Evolutionary conservation across 2,797 vertebrate species (phyloP), one percentile per base, ranked within the genome.

Genomic region (Sebastes oblongus): DNA sequence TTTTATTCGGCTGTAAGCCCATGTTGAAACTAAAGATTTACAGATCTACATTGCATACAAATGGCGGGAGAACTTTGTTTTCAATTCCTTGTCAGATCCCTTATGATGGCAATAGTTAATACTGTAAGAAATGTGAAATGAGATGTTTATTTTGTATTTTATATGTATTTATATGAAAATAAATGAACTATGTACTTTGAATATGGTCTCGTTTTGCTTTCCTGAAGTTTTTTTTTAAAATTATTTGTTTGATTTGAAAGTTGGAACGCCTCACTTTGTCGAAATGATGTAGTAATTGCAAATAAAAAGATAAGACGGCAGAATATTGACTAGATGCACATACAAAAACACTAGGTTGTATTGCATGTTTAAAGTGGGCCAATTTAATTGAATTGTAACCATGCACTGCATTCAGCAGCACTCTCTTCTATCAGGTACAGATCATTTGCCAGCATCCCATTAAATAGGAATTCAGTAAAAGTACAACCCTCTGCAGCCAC

Each of bases 151-250:
- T 79, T 83, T 91, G 84, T 93, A 30, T 93, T 93, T 94, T 94
- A 86, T 93, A 89, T 93, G 89, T 94, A 94, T 95, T 94, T 95
- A 93, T 94, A 91, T 86, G 29, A 93, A 89, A 95, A 93, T 94
- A 94, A 95, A 94, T 89, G 77, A 81, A 85, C 71, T 34, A 42
- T 90, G 78, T 91, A 64, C 67, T 85, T 78, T 76, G 25, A 81
- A 65, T 42, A 20, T 16, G 18, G 5, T 22, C 0, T 62, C 6
- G 22, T 22, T 55, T 34, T 29, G 7, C 16, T 25, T 20, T 20
- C 5, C 16, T 46, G 59, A 4, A 25, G 4, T 29, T n/a, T 64
- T 62, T 62, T 50, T n/a, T 5, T 0, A 16, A 42, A 42, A 42
- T 14, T 16, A 16, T 24, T 24, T 22, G 2, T 32, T 61, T 36